Base-by-base conservation (phyloP, 1,140 invertebrate genomes). In the Prorops nasuta region DNA sequence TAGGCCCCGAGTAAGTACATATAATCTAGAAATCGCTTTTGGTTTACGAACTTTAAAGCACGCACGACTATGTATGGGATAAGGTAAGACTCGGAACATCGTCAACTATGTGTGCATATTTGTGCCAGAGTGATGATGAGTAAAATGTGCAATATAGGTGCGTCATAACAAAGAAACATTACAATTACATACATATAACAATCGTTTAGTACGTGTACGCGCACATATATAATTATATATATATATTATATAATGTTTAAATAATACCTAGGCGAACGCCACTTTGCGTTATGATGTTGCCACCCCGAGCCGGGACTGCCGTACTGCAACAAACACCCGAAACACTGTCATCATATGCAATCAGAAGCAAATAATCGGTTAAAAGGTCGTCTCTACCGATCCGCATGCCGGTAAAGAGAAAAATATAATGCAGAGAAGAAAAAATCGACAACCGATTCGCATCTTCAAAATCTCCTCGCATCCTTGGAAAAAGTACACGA, bases 291-390 rank as follows among this genome's bases (percentile, higher is more conserved):
- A 77, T 66, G 72, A 75, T 71, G 74, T 67, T 52, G 71, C 67
- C 64, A 72, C 72, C 67, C 69, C 74, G 66, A 76, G 72, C 57
- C 74, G 74, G 65, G 74, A 77, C 64, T 76, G 72, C 69, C 74
- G 72, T 77, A 77, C 74, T 77, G 72, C 60, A 77, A 77, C 68
- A 76, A 50, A 76, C 55, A 67, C 61, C 61, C 68, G 56, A 70
- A 67, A 67, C 65, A 60, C 58, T 58, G 64, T 68, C 58, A 68
- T 66, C 60, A 64, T 60, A 51, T 64, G 59, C 51, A 49, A 51
- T 63, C 47, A 60, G 56, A 51, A 59, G 46, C 28, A 16, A 52
- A 41, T 42, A 44, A 28, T 34, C 40, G 17, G 17, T 43, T 17
- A 46, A 31, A 44, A 17, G 36, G 9, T 12, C 19, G 14, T 43